Evolutionary conservation across 2,113 vertebrate species (phyloP), one percentile per base, ranked within the genome.

Genomic region (Poeciliopsis prolifica): DNA sequence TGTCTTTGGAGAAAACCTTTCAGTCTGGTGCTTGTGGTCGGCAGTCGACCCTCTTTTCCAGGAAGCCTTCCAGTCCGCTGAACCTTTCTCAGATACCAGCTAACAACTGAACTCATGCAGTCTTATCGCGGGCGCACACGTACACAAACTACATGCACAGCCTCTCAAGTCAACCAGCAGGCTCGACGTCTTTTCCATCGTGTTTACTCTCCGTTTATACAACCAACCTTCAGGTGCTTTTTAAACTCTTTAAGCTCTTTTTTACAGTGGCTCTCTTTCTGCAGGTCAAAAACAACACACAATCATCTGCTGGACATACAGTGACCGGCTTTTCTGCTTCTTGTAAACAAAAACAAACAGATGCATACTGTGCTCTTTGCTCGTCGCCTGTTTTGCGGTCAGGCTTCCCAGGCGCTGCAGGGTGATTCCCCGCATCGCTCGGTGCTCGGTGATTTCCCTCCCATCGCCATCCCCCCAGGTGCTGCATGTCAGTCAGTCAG

Each of bases 401-500:
- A 84, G 88, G 88, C 86, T 74, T 77, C 81, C 75, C 63, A 77
- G 71, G 87, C 62, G 72, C 74, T 44, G 78, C 69, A 37, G 78
- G 87, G 83, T 90, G 81, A 90, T 77, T 80, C 81, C 79, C 88
- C 26, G 65, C 22, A 48, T 58, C n/a, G 68, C 79, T 84, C 76
- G 87, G 90, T 91, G 91, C 89, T 90, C 83, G n/a, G n/a, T n/a
- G n/a, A n/a, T 24, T 30, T 1, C 65, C 48, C 75, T 29, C 58
- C 12, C 72, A 67, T 63, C 33, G 3, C 65, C 42, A n/a, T 5
- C 2, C 33, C 79, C 85, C 88, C 84, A 77, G 92, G 90, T 92
- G 90, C 92, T 93, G 92, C 92, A 93, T 93, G 92, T 93, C 91
- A 87, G 89, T 92, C 90, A 89, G 85, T 93, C 92, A 86, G 84